phyloP scores from a whole-genome alignment of 2,113 vertebrate species.

The Seriola rivoliana region DNA sequence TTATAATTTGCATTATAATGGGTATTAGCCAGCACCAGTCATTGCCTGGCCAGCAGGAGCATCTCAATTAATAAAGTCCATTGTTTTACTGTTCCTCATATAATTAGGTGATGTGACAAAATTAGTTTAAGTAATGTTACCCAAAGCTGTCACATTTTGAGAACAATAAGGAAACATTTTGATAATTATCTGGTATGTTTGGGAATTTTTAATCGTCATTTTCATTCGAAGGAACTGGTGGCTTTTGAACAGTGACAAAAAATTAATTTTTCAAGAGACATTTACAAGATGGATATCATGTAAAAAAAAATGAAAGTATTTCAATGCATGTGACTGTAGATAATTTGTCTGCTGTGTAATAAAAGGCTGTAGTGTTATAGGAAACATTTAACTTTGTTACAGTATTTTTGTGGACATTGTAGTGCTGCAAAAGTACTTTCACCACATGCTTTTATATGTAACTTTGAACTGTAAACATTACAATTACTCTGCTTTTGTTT shows the following conservation, averaged over 20 bases:
- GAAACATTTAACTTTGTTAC: constrained; percentile 31
- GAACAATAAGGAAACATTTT: constrained; percentile 6
- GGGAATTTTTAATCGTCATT: neutral
- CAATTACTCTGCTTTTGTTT: constrained; percentile 34
- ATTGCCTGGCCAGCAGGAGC: neutral
- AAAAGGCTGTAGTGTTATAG: constrained; percentile 31
- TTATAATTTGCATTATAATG: neutral
- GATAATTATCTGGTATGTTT: neutral
- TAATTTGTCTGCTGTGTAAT: constrained; percentile 35
- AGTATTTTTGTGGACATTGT: constrained; percentile 19
- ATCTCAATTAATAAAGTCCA: neutral
- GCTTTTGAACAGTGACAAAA: neutral
- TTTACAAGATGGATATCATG: constrained; percentile 19
- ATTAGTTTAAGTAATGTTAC: neutral
- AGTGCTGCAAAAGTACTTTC: neutral
- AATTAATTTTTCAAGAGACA: neutral
- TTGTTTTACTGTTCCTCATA: neutral
- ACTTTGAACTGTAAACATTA: constrained; percentile 25
- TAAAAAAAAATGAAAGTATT: constrained; percentile 28
- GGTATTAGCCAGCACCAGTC: neutral
- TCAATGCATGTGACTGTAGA: constrained; percentile 41
- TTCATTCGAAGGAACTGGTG: neutral
- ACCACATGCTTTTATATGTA: constrained; percentile 7
- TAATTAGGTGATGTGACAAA: neutral
- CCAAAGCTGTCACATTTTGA: constrained; percentile 2